phyloP scores from a whole-genome alignment of 2,113 vertebrate genomes.

The Bubo blakistoni region DNA sequence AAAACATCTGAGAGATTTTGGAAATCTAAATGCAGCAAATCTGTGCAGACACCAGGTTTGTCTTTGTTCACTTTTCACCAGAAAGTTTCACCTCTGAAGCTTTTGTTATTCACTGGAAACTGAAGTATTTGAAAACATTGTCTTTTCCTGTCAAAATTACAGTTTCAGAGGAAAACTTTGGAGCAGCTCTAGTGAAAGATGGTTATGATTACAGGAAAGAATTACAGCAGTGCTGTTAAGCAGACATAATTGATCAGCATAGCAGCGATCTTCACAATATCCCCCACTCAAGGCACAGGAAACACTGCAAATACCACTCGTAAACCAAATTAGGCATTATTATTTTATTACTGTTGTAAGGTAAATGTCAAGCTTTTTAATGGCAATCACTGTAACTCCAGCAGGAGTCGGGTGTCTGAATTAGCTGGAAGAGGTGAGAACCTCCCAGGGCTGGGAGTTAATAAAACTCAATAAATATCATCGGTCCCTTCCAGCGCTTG shows the following conservation, averaged over 20 bases:
- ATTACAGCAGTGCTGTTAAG: conserved; percentile 15
- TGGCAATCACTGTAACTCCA: conserved; percentile 25
- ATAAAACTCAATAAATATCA: conserved; percentile 52
- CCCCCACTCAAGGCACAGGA: conserved; percentile 41
- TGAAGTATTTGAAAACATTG: conserved; percentile 24
- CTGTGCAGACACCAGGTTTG: neutral
- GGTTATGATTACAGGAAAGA: conserved; percentile 49
- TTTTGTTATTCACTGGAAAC: conserved; percentile 41
- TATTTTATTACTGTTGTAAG: conserved; percentile 62
- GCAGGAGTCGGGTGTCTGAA: neutral
- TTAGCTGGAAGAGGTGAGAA: conserved; percentile 21
- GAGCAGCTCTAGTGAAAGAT: conserved; percentile 25
- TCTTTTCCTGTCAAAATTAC: conserved; percentile 27
- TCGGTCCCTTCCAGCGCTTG: neutral
- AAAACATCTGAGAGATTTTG: neutral
- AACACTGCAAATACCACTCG: conserved; percentile 46
- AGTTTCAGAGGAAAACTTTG: conserved; percentile 19
- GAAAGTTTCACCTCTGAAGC: neutral
- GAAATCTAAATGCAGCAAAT: neutral
- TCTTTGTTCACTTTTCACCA: neutral
- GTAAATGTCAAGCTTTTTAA: conserved; percentile 62
- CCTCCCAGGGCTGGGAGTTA: conserved; percentile 18
- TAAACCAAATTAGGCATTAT: conserved; percentile 57
- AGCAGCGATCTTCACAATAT: conserved; percentile 30
- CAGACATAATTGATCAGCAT: conserved; percentile 38